A percentile compares a stretch with the other conserved stretches of the same genome.
Evolutionary conservation across 2,888 invertebrate genomes (phyloP).

Genomic region (Leptarthrus brevirostris): DNA sequence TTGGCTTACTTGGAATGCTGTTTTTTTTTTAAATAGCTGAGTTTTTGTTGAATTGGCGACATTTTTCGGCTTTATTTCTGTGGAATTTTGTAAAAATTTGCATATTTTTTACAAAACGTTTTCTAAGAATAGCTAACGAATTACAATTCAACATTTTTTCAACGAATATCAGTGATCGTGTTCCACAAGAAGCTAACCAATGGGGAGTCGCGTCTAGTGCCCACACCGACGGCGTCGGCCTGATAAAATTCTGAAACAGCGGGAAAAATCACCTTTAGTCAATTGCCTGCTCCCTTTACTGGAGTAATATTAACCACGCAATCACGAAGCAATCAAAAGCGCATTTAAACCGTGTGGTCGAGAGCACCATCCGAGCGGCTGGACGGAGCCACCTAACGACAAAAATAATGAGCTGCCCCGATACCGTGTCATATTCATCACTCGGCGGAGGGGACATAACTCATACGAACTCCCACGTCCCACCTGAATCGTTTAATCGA

Average conservation of each 20-base stretch:
- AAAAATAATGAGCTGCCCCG: constrained; percentile 37
- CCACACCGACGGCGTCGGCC: background rate
- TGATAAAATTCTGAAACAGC: constrained; percentile 10
- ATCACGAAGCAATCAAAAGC: constrained; percentile 33
- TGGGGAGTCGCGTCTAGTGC: background rate
- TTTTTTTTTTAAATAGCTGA: too few relatives aligned
- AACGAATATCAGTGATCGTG: too few relatives aligned
- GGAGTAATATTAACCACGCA: constrained; percentile 31
- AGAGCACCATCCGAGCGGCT: background rate
- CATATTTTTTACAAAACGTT: too few relatives aligned
- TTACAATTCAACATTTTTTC: too few relatives aligned
- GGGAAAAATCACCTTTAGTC: constrained; percentile 9
- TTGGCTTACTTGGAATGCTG: too few relatives aligned
- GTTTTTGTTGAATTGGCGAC: too few relatives aligned
- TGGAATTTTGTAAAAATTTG: too few relatives aligned
- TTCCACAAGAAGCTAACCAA: too few relatives aligned
- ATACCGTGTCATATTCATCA: constrained; percentile 42
- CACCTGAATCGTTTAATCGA: constrained; percentile 43
- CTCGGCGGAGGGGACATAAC: constrained; percentile 14
- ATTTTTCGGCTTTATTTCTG: too few relatives aligned
- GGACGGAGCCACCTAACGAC: constrained; percentile 20
- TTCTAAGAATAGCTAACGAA: too few relatives aligned
- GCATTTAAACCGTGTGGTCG: constrained; percentile 38
- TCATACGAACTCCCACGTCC: constrained; percentile 34
- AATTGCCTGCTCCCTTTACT: constrained; percentile 4